Base-by-base conservation (phyloP, 23 tunicate genomes). In the Phallusia fumigata region DNA sequence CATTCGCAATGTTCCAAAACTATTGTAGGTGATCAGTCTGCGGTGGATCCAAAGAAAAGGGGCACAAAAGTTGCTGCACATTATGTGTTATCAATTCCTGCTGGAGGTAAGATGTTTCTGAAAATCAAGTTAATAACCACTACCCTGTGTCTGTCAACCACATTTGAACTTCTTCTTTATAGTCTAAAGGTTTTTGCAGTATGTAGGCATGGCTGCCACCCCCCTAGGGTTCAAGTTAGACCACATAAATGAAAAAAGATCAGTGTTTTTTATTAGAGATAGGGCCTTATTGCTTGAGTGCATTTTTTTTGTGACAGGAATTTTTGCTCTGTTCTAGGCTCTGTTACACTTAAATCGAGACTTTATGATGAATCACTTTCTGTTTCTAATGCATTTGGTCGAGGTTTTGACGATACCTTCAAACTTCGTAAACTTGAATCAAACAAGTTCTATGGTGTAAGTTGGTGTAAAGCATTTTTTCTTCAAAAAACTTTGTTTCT, bases 1-100 rank as follows among this genome's bases (percentile, higher is more conserved):
- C n/a, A n/a, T n/a, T n/a, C n/a, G n/a, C n/a, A n/a, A n/a, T n/a
- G n/a, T 79, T 80, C 10, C 5, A 40, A 40, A 53, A 18, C n/a
- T n/a, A n/a, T 85, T 81, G 31, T 50, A 92, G 97, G 97, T 76
- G 91, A 92, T 79, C 87, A 84, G 35, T 90, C 87, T 30, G 91
- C 97, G 18, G 97, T 87, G 0, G 47, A 77, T 1, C 31, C 86
- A 19, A 45, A 36, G 53, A 32, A 76, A 18, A 84, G 81, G 84
- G 98, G 98, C 44, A 93, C 98, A n/a, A 93, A 93, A 78, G 90
- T 82, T 21, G 98, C 92, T 36, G 98, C 90, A 10, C 77, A 88
- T 69, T 93, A 93, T 74, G 86, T 82, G 12, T 80, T 93, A 26
- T 84, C 87, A 5, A 58, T 93, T 15, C 86, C 89, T 33, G 86